Evolutionary conservation across 1,140 invertebrate species (phyloP).

Genomic region (Panagrolaimus sp.): DNA sequence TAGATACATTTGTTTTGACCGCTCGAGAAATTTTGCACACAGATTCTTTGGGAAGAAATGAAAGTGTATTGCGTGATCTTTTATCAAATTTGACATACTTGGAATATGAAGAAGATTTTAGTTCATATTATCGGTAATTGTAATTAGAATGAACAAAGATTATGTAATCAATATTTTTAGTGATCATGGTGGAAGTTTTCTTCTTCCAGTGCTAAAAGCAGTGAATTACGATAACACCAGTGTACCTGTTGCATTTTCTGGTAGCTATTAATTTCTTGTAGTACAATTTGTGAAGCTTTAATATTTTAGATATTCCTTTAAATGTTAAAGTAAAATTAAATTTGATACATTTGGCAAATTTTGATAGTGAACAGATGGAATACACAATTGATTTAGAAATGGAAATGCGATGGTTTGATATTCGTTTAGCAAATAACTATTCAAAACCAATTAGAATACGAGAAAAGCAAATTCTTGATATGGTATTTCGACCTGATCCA

Average conservation of each 20-base stretch:
- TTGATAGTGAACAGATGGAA: slow-evolving; percentile 54
- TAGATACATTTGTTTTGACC: slow-evolving; percentile 21
- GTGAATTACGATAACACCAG: slow-evolving; percentile 53
- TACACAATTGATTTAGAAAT: slow-evolving; percentile 52
- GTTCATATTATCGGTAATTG: background rate
- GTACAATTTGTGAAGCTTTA: background rate
- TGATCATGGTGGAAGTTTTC: slow-evolving; percentile 52
- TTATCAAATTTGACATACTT: slow-evolving; percentile 22
- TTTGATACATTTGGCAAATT: slow-evolving; percentile 52
- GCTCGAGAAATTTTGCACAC: slow-evolving; percentile 26
- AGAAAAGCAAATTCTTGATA: slow-evolving; percentile 49
- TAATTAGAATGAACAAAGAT: too few species aligned
- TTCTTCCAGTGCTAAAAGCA: slow-evolving; percentile 50
- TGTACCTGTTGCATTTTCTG: slow-evolving; percentile 48
- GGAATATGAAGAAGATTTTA: slow-evolving; percentile 14
- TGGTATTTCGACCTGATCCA: slow-evolving; percentile 55
- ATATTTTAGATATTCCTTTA: slow-evolving; percentile 51
- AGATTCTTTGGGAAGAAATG: slow-evolving; percentile 22
- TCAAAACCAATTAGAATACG: slow-evolving; percentile 49
- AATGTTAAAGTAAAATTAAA: slow-evolving; percentile 50
- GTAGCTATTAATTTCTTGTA: slow-evolving; percentile 17
- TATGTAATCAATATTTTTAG: slow-evolving; percentile 13
- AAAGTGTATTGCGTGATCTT: slow-evolving; percentile 18
- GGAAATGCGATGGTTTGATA: slow-evolving; percentile 45
- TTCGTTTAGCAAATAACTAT: slow-evolving; percentile 54